Evolutionary conservation across 2,797 vertebrate genomes (phyloP).

Genomic region (Myotis findleyi): DNA sequence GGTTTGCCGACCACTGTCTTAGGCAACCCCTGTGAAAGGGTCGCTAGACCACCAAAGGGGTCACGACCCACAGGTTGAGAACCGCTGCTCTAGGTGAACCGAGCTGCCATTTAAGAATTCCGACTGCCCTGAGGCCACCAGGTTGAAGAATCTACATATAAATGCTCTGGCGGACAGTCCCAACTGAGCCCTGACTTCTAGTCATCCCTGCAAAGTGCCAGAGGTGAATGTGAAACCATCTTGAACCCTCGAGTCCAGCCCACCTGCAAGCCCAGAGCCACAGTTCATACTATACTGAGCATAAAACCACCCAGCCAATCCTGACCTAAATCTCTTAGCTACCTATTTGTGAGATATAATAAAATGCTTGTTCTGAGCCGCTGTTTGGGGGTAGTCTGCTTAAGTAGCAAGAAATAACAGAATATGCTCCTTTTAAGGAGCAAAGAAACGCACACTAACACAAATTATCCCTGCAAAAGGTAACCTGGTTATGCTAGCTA

Average conservation of each 20-base stretch:
- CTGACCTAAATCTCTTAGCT: background rate
- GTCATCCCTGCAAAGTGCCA: background rate
- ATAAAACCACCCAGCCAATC: background rate
- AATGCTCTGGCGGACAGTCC: background rate
- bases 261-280: background rate
- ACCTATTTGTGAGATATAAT: background rate
- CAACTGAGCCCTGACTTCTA: background rate
- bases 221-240: background rate
- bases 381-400: constrained; percentile 11
- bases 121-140: background rate
- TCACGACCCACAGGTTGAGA: too few species aligned
- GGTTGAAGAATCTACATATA: background rate
- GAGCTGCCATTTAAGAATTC: background rate
- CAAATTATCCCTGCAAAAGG: background rate
- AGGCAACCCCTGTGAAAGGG: too few species aligned
- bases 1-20: too few species aligned
- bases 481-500: background rate
- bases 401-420: background rate
- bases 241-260: background rate
- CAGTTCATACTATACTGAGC: background rate
- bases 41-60: too few species aligned
- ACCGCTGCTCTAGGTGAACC: background rate
- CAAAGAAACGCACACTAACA: background rate
- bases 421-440: background rate
- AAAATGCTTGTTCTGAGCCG: background rate